Conservation (phyloP, 1,140 invertebrate species). For the Heliothis virescens region DNA sequence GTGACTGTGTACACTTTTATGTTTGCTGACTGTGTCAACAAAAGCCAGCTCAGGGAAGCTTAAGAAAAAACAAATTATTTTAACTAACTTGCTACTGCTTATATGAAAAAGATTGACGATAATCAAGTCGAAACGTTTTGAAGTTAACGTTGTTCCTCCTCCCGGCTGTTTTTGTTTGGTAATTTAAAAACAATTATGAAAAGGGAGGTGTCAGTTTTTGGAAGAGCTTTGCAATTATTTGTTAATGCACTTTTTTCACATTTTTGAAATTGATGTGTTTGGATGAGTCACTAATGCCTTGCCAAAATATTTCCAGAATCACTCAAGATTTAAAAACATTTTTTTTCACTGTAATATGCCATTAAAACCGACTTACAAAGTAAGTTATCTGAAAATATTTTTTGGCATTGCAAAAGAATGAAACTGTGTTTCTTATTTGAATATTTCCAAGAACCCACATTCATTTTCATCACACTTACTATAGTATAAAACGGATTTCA, state of each 20-base stretch:
- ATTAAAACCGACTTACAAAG: too few relatives aligned
- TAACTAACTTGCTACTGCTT: neutral
- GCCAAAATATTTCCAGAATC: neutral
- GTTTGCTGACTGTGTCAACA: neutral
- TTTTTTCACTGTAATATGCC: too few relatives aligned
- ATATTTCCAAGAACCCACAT: too few relatives aligned
- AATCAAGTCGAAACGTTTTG: constrained; percentile 7
- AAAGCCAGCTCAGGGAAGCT: neutral
- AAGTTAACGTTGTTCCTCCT: constrained; percentile 10
- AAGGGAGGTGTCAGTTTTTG: constrained; percentile 4
- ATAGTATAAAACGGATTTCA: constrained; percentile 8
- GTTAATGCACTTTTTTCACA: constrained; percentile 33
- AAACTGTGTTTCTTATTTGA: too few relatives aligned
- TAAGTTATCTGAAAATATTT: too few relatives aligned
- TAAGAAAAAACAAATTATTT: neutral
- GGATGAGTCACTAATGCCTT: constrained; percentile 7
- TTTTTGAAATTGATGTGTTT: neutral
- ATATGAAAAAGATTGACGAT: constrained; percentile 15
- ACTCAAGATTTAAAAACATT: neutral
- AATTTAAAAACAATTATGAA: constrained; percentile 35
- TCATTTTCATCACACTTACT: too few relatives aligned
- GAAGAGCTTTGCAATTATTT: constrained; percentile 16
- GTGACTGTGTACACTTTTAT: neutral
- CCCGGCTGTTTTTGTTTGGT: neutral
- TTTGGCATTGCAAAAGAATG: too few relatives aligned